These are phyloP conservation scores for Mercenaria mercenaria DNA, from an alignment of 1,140 invertebrate species.

Conservation along the genomic window DNA sequence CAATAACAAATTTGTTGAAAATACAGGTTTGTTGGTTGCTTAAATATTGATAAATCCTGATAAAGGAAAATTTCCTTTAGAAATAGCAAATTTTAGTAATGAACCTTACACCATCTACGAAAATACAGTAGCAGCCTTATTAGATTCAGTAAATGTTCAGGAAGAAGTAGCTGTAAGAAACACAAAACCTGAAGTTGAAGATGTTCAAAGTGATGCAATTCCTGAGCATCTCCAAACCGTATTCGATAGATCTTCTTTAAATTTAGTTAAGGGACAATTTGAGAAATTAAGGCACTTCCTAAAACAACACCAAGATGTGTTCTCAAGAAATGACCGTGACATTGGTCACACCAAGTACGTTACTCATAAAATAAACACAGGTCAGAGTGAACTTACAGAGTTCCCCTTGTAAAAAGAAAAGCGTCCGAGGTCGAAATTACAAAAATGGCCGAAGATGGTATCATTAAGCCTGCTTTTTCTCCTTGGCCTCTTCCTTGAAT, in stretches of 20 bases:
- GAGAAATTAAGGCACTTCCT: background rate
- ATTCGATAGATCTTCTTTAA: background rate
- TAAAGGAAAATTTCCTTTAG: background rate
- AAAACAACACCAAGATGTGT: background rate
- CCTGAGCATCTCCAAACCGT: background rate
- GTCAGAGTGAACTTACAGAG: background rate
- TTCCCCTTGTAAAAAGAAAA: background rate
- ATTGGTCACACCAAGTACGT: conserved; percentile 30
- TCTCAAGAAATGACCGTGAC: conserved; percentile 14
- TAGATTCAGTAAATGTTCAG: conserved; percentile 38
- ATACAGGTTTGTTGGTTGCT: background rate
- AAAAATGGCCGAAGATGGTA: conserved; percentile 13
- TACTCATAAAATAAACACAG: conserved; percentile 11
- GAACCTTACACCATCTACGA: conserved; percentile 8
- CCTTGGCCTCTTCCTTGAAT: conserved; percentile 80
- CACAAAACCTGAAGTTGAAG: background rate
- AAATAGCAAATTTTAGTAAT: conserved; percentile 30
- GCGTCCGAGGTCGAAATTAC: background rate
- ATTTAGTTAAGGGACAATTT: background rate
- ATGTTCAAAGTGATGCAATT: background rate
- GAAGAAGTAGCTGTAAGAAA: background rate
- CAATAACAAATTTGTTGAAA: background rate
- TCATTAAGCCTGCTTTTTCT: conserved; percentile 81
- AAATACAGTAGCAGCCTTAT: conserved; percentile 28
- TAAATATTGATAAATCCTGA: background rate